These are phyloP conservation scores for Andrena hattorfiana DNA, from an alignment of 2,888 invertebrate species.

Conservation along the genomic window DNA sequence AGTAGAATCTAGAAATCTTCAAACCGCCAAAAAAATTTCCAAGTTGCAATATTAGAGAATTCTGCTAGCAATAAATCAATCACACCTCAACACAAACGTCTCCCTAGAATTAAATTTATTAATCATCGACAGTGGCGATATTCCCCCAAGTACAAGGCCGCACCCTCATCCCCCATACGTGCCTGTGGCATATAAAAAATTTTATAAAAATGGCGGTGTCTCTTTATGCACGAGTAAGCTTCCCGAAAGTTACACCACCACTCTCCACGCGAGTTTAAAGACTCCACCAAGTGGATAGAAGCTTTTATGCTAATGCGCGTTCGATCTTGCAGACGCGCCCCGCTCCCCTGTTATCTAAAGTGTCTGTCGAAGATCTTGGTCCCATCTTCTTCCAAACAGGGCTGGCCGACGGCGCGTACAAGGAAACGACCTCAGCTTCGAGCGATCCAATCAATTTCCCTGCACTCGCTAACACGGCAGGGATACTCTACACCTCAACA, in stretches of 20 bases:
- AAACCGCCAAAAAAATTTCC: too few relatives aligned
- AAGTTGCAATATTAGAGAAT: too few relatives aligned
- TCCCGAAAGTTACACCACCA: neutral
- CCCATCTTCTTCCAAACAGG: neutral
- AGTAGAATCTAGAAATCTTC: too few relatives aligned
- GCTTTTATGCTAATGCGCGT: constrained; percentile 20
- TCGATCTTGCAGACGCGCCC: constrained; percentile 9
- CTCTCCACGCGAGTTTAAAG: constrained; percentile 16
- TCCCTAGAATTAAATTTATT: too few relatives aligned
- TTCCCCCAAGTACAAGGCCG: too few relatives aligned
- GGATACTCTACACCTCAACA: constrained; percentile 36
- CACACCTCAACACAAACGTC: too few relatives aligned
- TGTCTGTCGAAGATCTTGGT: neutral
- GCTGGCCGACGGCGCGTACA: neutral
- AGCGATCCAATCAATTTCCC: constrained; percentile 16
- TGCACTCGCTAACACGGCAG: neutral
- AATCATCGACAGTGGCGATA: too few relatives aligned
- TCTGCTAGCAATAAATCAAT: too few relatives aligned
- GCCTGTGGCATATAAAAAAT: neutral
- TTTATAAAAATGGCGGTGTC: neutral
- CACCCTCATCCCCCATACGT: too few relatives aligned
- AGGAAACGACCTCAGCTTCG: constrained; percentile 3
- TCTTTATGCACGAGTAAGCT: neutral
- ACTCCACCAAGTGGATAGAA: constrained; percentile 1
- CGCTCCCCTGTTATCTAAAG: neutral